Base-by-base conservation (phyloP, 1,140 invertebrate species). In the Papilio machaon region DNA sequence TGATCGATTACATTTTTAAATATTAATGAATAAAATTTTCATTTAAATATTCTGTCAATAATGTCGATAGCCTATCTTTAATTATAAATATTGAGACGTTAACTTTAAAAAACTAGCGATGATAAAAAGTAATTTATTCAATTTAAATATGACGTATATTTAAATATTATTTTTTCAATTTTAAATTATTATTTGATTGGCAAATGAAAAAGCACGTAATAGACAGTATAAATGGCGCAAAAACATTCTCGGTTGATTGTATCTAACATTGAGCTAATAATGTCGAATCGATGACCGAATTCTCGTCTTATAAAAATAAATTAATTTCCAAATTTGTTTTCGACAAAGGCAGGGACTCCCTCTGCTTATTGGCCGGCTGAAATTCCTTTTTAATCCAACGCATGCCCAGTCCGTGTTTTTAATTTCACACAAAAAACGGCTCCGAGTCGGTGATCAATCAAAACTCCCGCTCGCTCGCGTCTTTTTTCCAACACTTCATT, bases 361-460 rank as follows among this genome's bases (percentile, higher is more conserved):
- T 86, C 87, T 88, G 88, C 87, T 90, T 87, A 90, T 89, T 91
- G 88, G 91, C 85, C 86, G 84, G 86, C 85, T 88, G 89, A 90
- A 92, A 93, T 94, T 94, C 91, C 89, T 91, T 87, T 90, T 92
- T 91, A 94, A 94, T 93, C 91, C 91, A 90, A 91, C 91, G 91
- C 89, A 92, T 92, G 91, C 89, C 88, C 88, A 92, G 85, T 92
- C 84, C 91, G 89, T 87, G 90, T 94, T 94, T 94, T 94, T 94
- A 94, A 94, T 94, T 94, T 91, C 89, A 92, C 88, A 93, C 91
- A 94, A 94, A 94, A 94, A 94, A 89, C 85, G 79, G 85, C 88
- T 86, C 86, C 82, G 91, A 90, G 86, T 92, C 89, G 93, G 93
- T 94, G 92, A 94, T 94, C 92, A 94, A 94, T 94, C 93, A 94